Percentiles rank a stretch among this genome's conserved stretches.
These are phyloP conservation scores for Fregata magnificens DNA, from an alignment of 2,113 vertebrate species.

Conservation along the genomic window DNA sequence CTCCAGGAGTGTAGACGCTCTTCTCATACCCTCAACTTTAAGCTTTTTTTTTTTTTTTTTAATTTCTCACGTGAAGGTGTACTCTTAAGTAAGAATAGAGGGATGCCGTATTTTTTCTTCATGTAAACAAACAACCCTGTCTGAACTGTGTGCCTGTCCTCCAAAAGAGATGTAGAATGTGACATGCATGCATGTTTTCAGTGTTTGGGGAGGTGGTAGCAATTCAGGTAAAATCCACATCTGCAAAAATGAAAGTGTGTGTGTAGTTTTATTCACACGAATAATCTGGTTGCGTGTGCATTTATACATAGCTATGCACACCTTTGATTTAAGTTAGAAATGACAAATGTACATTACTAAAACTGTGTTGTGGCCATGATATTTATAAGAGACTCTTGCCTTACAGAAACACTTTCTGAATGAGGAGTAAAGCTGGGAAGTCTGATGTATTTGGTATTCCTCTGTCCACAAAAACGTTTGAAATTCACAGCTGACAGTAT, in stretches of 20 bases:
- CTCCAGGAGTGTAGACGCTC: background rate
- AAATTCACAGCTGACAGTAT: background rate
- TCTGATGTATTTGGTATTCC: background rate
- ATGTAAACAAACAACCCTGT: rapidly evolving
- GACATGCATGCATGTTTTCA: rapidly evolving
- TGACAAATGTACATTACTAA: background rate
- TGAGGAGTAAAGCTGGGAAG: background rate
- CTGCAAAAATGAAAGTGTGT: background rate
- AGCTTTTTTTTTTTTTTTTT: no score
- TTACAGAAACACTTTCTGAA: background rate
- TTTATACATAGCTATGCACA: background rate
- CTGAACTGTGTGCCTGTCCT: background rate
- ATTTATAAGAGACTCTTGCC: background rate
- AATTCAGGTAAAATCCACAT: background rate
- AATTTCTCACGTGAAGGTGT: rapidly evolving
- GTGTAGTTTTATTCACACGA: rapidly evolving
- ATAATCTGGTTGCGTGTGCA: rapidly evolving
- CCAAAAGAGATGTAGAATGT: rapidly evolving
- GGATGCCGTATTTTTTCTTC: rapidly evolving
- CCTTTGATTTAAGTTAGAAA: background rate
- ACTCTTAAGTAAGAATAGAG: background rate
- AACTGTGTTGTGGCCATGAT: rapidly evolving
- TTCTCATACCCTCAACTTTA: rapidly evolving
- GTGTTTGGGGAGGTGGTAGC: background rate
- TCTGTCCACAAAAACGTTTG: background rate